Evolutionary conservation across 2,888 invertebrate species (phyloP).

Genomic region (Sipha maydis): DNA sequence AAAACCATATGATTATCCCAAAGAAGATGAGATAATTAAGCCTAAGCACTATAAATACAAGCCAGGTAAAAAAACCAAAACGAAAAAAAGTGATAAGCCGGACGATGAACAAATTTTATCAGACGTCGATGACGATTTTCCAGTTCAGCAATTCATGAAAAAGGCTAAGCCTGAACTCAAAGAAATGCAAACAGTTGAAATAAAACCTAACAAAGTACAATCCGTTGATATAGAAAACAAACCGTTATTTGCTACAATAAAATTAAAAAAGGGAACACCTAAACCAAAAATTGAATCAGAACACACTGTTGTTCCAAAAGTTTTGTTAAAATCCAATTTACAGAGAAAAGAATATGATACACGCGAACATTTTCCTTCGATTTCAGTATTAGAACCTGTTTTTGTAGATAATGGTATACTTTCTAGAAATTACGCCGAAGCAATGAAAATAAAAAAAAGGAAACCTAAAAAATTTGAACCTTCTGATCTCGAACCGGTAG

Average conservation of each 20-base stretch:
- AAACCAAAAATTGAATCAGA: slow-evolving; percentile 70
- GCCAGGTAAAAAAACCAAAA: slow-evolving; percentile 64
- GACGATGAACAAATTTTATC: not conserved
- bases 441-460: slow-evolving; percentile 65
- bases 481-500: slow-evolving; percentile 64
- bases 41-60: slow-evolving; percentile 63
- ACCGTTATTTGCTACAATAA: slow-evolving; percentile 74
- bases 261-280: slow-evolving; percentile 67
- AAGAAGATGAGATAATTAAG: slow-evolving; percentile 6
- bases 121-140: not conserved
- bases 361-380: slow-evolving; percentile 66
- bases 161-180: slow-evolving; percentile 69
- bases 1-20: slow-evolving; percentile 65
- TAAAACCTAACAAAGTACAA: slow-evolving; percentile 67
- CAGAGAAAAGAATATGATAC: slow-evolving; percentile 70
- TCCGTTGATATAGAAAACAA: slow-evolving; percentile 68
- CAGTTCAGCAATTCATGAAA: not conserved
- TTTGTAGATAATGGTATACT: slow-evolving; percentile 66
- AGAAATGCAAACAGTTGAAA: slow-evolving; percentile 71
- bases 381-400: slow-evolving; percentile 66
- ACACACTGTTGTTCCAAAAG: slow-evolving; percentile 72
- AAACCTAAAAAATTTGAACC: slow-evolving; percentile 65
- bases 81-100: slow-evolving; percentile 62
- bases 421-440: slow-evolving; percentile 66
- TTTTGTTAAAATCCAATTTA: slow-evolving; percentile 79